Base-by-base conservation (phyloP, 1,140 invertebrate genomes). In the Procambarus virginalis region DNA sequence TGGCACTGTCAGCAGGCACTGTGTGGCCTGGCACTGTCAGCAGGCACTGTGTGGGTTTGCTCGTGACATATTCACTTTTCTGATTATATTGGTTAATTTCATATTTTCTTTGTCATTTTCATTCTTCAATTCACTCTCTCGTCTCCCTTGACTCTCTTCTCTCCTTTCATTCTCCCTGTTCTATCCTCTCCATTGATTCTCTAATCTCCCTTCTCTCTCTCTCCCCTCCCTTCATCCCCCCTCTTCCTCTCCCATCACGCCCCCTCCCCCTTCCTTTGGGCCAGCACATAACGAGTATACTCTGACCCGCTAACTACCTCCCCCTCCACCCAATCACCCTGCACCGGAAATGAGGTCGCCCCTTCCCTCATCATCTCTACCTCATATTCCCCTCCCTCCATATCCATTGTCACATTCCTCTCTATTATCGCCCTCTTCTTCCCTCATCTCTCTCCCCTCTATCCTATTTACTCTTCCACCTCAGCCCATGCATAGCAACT, bases 181-280 rank as follows among this genome's bases (percentile, higher is more conserved):
- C 8, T 55, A 4, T 5, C 12, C 12, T 55, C 51, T 5, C 12
- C 51, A 8, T 12, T 55, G 8, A 12, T 55, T 55, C 8, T 55
- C 34, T 34, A 34, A 34, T 34, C 34, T 34, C 34, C 34, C 34
- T 34, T 34, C 34, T 80, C 48, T 48, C n/a, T 58, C 48, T 55
- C 78, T 22, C 51, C 78, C 78, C n/a, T 80, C 78, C 78, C 51
- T 22, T n/a, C n/a, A n/a, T 22, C 51, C 78, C n/a, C n/a, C 55
- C 78, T 49, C 51, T 22, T 8, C 12, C 78, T 34, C 46, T 20
- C 51, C 20, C 48, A 34, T 34, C 34, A 0, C 34, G 34, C 51
- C 46, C 48, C 51, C 58, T 20, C 20, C 3, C 79, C 79, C 49
- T 9, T 9, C 46, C 49, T 46, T 4, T 10, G 46, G 76, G 20